phyloP scores from a whole-genome alignment of 2,113 vertebrate genomes.

The Macroglossus sobrinus region DNA sequence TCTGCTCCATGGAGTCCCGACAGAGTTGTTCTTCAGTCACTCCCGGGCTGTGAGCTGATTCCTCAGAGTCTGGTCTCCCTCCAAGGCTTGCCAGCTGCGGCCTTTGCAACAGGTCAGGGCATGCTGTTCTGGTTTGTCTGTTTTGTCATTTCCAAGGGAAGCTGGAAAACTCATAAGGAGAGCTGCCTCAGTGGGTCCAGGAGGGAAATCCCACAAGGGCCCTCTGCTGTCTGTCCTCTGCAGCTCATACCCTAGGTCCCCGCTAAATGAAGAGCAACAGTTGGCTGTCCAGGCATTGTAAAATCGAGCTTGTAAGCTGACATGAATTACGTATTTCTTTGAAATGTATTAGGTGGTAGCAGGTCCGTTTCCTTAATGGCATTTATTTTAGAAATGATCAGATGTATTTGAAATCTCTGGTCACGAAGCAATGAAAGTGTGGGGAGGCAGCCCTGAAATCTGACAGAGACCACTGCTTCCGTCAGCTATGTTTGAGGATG shows the following conservation, averaged over 20 bases:
- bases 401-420: neutral
- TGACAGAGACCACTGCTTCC: fast-evolving
- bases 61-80: neutral
- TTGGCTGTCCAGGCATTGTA: too few relatives aligned
- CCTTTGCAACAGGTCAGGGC: neutral
- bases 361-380: neutral
- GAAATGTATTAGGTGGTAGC: too few relatives aligned
- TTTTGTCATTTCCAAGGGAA: neutral
- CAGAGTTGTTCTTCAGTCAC: neutral
- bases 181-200: neutral
- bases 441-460: neutral
- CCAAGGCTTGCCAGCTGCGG: neutral
- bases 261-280: fast-evolving
- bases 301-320: neutral
- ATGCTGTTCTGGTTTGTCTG: too few relatives aligned
- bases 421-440: neutral
- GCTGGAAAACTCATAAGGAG: neutral
- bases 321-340: neutral
- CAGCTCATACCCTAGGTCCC: neutral
- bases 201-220: neutral
- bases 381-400: neutral
- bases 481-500: neutral
- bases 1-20: neutral
- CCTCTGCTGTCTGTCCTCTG: neutral
- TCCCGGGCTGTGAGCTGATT: neutral